Base-by-base conservation (phyloP, 2,113 vertebrate species). In the Neoarius graeffei region DNA sequence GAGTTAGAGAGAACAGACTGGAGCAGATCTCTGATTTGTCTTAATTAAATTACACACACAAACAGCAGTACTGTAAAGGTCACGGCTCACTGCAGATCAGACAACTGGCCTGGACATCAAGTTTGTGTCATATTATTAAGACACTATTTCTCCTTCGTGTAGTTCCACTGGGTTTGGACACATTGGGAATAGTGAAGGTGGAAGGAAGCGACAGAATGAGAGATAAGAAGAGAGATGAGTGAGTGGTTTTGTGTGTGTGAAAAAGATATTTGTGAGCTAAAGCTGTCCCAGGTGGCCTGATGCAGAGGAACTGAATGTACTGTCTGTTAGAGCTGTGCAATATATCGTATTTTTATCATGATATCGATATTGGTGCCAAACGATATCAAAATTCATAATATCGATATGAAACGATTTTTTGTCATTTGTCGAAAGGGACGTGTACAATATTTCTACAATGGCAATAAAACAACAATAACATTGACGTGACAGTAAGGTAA, bases 1-100 rank as follows among this genome's bases (percentile, higher is more conserved):
- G 52, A 19, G 14, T 48, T 54, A 7, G 9, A 30, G 27, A 62
- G 23, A 10, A 23, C 48, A 84, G 6, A 54, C n/a, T 25, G 5
- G 1, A 23, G 74, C 74, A n/a, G 10, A 52, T 25, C 23, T 77
- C 23, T 14, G 20, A 25, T 52, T 14, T 11, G 11, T 11, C 8
- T 50, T 69, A 25, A 84, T 69, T 84, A 84, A 71, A 19, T 67
- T 54, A 69, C 15, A n/a, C 50, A 17, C 30, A 60, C 35, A 83
- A 48, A 19, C 35, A 83, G 60, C 60, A 84, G 62, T 8, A 54
- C 67, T 57, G 64, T 59, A 11, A 50, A 19, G 42, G 54, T 30
- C 9, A 23, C 19, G 11, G 48, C 74, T 77, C 20, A 3, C 8
- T 25, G 73, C 48, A 2, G 73, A 52, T 10, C 42, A 76, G 11